Percentiles rank a stretch among this genome's conserved stretches.
Conservation (phyloP, 1,140 invertebrate genomes). For the Anoplophora glabripennis region DNA sequence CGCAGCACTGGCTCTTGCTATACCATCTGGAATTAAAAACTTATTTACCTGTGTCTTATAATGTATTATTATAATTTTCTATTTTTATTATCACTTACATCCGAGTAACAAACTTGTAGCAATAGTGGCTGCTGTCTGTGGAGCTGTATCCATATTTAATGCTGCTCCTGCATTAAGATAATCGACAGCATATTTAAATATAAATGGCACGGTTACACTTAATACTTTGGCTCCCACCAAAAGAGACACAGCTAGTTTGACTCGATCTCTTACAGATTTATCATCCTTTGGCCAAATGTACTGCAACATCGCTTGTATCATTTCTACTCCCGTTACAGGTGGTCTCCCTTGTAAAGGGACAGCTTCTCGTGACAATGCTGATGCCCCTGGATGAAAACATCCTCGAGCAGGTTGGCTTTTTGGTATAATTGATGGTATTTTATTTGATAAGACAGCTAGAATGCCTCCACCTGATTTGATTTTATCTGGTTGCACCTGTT, state of each 20-base stretch:
- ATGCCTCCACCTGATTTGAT: constrained; percentile 29
- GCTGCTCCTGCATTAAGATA: constrained; percentile 67
- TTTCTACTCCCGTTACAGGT: constrained; percentile 69
- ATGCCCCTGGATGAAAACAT: constrained; percentile 88
- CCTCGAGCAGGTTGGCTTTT: constrained; percentile 53
- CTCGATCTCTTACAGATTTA: constrained; percentile 72
- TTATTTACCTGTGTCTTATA: not conserved
- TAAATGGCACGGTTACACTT: constrained; percentile 94
- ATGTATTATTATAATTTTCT: not conserved
- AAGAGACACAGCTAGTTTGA: constrained; percentile 79
- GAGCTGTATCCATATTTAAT: constrained; percentile 66
- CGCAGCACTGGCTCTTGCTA: constrained; percentile 83
- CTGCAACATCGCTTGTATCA: constrained; percentile 82
- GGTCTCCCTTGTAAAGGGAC: constrained; percentile 57
- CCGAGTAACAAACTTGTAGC: constrained; percentile 82
- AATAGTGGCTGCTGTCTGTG: constrained; percentile 68
- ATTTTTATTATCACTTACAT: constrained; percentile 65
- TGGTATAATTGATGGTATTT: constrained; percentile 26
- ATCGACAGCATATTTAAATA: constrained; percentile 94
- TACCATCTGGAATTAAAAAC: constrained; percentile 71
- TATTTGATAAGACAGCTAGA: constrained; percentile 34
- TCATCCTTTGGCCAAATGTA: constrained; percentile 98
- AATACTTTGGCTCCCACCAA: constrained; percentile 80
- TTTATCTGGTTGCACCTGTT: constrained; percentile 16
- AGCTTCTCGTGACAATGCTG: constrained; percentile 65